Percentiles rank a stretch among this genome's conserved stretches.
Conservation (phyloP, 1,140 invertebrate species). For the Doryteuthis pealeii region DNA sequence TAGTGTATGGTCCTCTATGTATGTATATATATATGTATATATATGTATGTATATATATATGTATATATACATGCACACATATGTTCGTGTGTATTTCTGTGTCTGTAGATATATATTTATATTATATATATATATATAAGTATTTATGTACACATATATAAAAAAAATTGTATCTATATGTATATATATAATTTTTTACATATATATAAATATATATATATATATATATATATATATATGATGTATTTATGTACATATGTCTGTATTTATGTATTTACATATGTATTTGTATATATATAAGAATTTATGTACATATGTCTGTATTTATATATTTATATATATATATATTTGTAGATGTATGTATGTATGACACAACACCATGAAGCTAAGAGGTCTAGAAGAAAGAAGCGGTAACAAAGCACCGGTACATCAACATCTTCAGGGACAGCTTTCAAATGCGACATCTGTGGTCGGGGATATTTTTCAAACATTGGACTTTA, state of each 20-base stretch:
- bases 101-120: background rate
- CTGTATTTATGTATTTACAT: background rate
- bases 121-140: background rate
- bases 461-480: background rate
- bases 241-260: background rate
- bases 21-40: background rate
- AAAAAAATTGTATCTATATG: background rate
- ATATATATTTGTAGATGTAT: slow-evolving; percentile 2
- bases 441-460: background rate
- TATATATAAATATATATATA: background rate
- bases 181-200: background rate
- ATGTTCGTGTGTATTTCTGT: background rate
- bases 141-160: no score
- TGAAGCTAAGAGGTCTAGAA: background rate
- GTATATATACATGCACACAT: background rate
- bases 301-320: background rate
- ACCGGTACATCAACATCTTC: background rate
- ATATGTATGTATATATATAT: background rate
- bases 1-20: background rate
- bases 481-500: background rate
- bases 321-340: slow-evolving; percentile 2
- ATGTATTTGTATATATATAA: background rate
- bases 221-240: no score
- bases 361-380: background rate
- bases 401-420: background rate